Conservation (phyloP, 2,113 vertebrate species). For the Serinus canaria region DNA sequence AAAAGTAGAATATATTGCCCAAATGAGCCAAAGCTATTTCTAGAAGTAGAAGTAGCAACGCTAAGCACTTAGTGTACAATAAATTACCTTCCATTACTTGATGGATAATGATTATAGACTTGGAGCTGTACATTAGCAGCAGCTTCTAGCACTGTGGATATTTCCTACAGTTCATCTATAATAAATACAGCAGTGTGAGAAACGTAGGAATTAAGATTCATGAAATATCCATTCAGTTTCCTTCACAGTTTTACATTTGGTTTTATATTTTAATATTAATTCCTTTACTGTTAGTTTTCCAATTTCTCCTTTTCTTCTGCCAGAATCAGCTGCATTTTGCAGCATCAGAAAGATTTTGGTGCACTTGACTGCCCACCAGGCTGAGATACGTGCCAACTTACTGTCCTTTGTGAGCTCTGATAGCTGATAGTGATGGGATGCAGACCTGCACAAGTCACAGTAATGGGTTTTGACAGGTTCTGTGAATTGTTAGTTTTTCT, state of each 20-base stretch:
- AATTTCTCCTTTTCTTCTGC: background rate
- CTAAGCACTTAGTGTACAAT: slow-evolving; percentile 22
- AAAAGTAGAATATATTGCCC: slow-evolving; percentile 45
- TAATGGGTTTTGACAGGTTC: background rate
- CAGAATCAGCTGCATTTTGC: background rate
- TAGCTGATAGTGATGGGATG: background rate
- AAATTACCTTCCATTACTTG: slow-evolving; percentile 52
- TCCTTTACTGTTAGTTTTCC: background rate
- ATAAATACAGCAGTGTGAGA: background rate
- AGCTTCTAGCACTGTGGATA: background rate
- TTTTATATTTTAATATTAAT: background rate
- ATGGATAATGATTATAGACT: slow-evolving; percentile 53
- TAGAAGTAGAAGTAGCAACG: slow-evolving; percentile 48
- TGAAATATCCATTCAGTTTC: background rate
- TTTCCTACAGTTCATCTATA: background rate
- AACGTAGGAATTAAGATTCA: background rate
- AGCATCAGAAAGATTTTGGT: background rate
- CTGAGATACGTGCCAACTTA: background rate
- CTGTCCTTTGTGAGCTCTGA: background rate
- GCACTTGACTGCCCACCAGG: background rate
- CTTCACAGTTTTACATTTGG: background rate
- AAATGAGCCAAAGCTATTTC: slow-evolving; percentile 54
- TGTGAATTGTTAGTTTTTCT: slow-evolving; percentile 2
- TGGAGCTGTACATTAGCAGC: background rate
- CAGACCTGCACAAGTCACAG: background rate